A percentile compares a stretch with the other conserved stretches of the same genome.
Evolutionary conservation across 2,797 vertebrate genomes (phyloP).

Genomic region (Oreonectes daqikongensis): DNA sequence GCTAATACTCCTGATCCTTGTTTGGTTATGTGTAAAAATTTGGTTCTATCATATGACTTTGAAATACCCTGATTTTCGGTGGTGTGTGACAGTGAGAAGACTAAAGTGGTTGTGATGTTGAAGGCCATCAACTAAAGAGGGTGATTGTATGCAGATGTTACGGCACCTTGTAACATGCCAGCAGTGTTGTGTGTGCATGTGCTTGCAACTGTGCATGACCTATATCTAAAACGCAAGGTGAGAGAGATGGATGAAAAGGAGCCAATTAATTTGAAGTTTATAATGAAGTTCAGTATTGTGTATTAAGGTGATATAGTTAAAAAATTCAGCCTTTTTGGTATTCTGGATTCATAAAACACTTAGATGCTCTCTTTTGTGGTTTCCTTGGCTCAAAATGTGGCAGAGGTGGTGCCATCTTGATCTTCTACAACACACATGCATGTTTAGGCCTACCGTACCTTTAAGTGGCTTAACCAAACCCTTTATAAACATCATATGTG

Average conservation of each 20-base stretch:
- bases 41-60: background rate
- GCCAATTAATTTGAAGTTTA: constrained; percentile 11
- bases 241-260: background rate
- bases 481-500: too few species aligned
- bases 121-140: constrained; percentile 17
- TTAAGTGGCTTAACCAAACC: too few species aligned
- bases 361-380: too few species aligned
- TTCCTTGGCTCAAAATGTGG: too few species aligned
- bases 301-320: background rate
- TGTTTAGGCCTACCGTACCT: too few species aligned
- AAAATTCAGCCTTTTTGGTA: too few species aligned
- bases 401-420: too few species aligned
- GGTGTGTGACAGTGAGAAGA: background rate
- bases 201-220: background rate
- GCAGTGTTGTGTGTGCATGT: background rate
- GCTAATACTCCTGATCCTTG: constrained; percentile 17
- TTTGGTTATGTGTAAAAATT: constrained; percentile 36
- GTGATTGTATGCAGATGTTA: constrained; percentile 25
- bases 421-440: too few species aligned
- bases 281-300: constrained; percentile 12
- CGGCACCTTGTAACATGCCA: background rate
- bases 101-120: constrained; percentile 15
- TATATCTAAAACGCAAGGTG: background rate
- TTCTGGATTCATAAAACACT: too few species aligned
- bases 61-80: background rate